Base-by-base conservation (phyloP, 2,797 vertebrate genomes). In the Coilia nasus region DNA sequence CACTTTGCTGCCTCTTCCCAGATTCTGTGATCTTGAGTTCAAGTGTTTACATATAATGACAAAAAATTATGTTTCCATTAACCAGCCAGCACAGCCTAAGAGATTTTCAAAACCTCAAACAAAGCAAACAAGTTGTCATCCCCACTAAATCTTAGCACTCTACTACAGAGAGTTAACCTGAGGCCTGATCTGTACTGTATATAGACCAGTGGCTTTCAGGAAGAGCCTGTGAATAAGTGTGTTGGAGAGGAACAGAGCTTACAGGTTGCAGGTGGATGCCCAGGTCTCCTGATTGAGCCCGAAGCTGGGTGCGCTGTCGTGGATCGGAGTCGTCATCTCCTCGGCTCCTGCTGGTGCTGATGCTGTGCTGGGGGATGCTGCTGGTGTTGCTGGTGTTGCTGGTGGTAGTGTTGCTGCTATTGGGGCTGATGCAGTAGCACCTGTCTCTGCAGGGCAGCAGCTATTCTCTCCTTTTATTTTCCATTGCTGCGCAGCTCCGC, bases 401-500 rank as follows among this genome's bases (percentile, higher is more conserved):
- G 67, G 9, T 54, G 50, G 50, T 54, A 54, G 50, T 10, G 50
- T 54, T 54, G 50, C 50, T 54, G 50, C 50, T 7, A 54, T 54
- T 54, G 50, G 50, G 50, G 50, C 7, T 54, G 17, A 71, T 71
- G 14, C 12, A 71, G 67, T 71, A 15, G 31, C 67, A 71, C 67
- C 67, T 71, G 67, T 71, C 25, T 71, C 31, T 28, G 67, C 25
- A 31, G 25, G 25, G 28, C 28, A 67, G 23, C 23, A 67, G 83
- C 67, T 83, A 83, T 80, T 67, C 75, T 81, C 83, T 82, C 83
- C 62, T 50, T 81, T 84, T 59, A 93, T 91, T 95, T 94, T 94
- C 94, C 94, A 94, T 80, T 14, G 89, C 91, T 90, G 92, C 90
- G 90, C 35, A 41, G 60, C 71, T 78, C 71, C 31, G 10, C 35